A percentile compares a stretch with the other conserved stretches of the same genome.
These are phyloP conservation scores for Drosophila ezoana DNA, from an alignment of 2,888 invertebrate species.

Conservation along the genomic window DNA sequence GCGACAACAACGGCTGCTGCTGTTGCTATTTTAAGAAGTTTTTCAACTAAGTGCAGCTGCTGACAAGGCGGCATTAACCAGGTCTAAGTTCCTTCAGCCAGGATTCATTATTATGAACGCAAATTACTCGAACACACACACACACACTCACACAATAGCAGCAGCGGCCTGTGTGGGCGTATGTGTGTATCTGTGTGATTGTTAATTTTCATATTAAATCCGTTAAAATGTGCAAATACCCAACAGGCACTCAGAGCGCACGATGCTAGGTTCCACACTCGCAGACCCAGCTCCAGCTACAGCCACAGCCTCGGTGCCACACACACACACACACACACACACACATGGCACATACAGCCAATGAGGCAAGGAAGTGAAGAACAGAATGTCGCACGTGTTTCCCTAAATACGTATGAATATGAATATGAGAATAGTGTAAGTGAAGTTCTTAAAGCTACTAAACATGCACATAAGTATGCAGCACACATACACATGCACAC, in stretches of 20 bases:
- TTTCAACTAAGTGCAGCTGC: constrained; percentile 75
- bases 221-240: constrained; percentile 79
- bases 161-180: constrained; percentile 9
- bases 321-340: constrained; percentile 6
- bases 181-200: constrained; percentile 44
- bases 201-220: constrained; percentile 79
- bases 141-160: constrained; percentile 24
- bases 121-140: constrained; percentile 59
- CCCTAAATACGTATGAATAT: constrained; percentile 52
- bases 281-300: constrained; percentile 11
- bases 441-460: constrained; percentile 73
- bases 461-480: constrained; percentile 42
- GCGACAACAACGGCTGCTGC: constrained; percentile 32
- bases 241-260: constrained; percentile 63
- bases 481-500: constrained; percentile 14
- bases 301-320: constrained; percentile 21
- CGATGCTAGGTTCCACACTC: constrained; percentile 11
- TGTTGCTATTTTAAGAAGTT: constrained; percentile 72
- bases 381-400: constrained; percentile 51
- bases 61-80: constrained; percentile 36
- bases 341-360: constrained; percentile 8
- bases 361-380: constrained; percentile 41
- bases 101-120: constrained; percentile 72
- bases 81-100: constrained; percentile 37
- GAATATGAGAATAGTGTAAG: constrained; percentile 69